Evolutionary conservation across 2,888 invertebrate genomes (phyloP), one percentile per base, ranked within the genome.

Genomic region (Dryomyza anilis): DNA sequence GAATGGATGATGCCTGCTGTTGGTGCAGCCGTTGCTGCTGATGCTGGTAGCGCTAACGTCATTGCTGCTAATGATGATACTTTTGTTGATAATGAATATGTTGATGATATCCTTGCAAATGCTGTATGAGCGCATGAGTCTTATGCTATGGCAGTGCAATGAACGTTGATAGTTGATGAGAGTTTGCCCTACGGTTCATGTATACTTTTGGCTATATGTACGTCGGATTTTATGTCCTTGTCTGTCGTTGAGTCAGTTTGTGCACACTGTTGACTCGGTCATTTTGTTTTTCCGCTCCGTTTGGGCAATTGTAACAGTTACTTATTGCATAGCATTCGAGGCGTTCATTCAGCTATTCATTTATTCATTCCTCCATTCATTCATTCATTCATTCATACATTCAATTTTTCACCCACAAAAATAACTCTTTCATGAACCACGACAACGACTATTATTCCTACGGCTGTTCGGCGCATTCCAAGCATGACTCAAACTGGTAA

Each of bases 271-370:
- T 12, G 1, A 33, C 21, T 55, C 33, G 14, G 16, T 33, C 19
- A n/a, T n/a, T n/a, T n/a, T n/a, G n/a, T n/a, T n/a, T n/a, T n/a
- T n/a, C n/a, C n/a, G n/a, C n/a, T n/a, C n/a, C 21, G 14, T 55
- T 55, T 55, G 30, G 33, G 29, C 58, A 58, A 58, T 58, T 58
- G 45, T 45, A 46, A 6, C 46, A 29, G 19, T 46, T 45, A 55
- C 45, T 58, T 43, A 58, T 45, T 29, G 29, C 14, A 48, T n/a
- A 33, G n/a, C 19, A 16, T 7, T 25, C 27, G 10, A 43, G 33
- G 14, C 30, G 46, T 19, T 7, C 10, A 45, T n/a, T 8, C 21
- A 21, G 21, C 19, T n/a, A n/a, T n/a, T n/a, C n/a, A n/a, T n/a
- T n/a, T n/a, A n/a, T n/a, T 27, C 59, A 29, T 29, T 12, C 30